Base-by-base conservation (phyloP, 2,888 invertebrate species). In the Rotaria magnacalcarata region DNA sequence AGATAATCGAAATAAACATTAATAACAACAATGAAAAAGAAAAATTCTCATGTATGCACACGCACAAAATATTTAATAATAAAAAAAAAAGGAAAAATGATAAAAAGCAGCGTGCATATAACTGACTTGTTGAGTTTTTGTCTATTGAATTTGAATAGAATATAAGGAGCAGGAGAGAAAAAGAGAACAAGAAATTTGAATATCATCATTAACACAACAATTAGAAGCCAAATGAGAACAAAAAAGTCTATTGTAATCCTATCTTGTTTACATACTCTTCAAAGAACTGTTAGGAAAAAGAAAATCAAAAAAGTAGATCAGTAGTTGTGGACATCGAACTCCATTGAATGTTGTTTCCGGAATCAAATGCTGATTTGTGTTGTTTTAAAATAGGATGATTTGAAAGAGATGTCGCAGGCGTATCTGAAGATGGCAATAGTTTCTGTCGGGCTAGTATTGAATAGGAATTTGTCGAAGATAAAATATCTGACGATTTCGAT, bases 31-130 rank as follows among this genome's bases (percentile, higher is more conserved):
- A 54, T 21, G 21, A 67, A 34, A 16, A 67, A n/a, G 34, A 67
- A 67, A 67, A 67, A 34, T 60, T 67, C 67, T 34, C 27, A 34
- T 27, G 67, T 67, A 67, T 27, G 34, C 67, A 67, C 67, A 24
- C 67, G 67, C 67, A 67, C 34, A 41, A 19, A 67, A 67, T 67
- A 34, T 34, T 19, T 34, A 34, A 67, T 67, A 67, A 84, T 27
- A 86, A 85, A 14, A 67, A 34, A 41, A 34, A 27, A 3, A 14
- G 4, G 4, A 34, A 67, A 67, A 67, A 67, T 27, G 16, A 34
- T 67, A 67, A 67, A 67, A 67, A 67, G 67, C 67, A 67, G 67
- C 67, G 67, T 67, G 67, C 27, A 67, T 67, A 67, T 67, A 54
- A 80, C 34, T 75, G 43, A 43, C 27, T 74, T 84, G 3, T n/a